Evolutionary conservation across 2,113 vertebrate genomes (phyloP), one percentile per base, ranked within the genome.

Genomic region (Aspidoscelis tigris): DNA sequence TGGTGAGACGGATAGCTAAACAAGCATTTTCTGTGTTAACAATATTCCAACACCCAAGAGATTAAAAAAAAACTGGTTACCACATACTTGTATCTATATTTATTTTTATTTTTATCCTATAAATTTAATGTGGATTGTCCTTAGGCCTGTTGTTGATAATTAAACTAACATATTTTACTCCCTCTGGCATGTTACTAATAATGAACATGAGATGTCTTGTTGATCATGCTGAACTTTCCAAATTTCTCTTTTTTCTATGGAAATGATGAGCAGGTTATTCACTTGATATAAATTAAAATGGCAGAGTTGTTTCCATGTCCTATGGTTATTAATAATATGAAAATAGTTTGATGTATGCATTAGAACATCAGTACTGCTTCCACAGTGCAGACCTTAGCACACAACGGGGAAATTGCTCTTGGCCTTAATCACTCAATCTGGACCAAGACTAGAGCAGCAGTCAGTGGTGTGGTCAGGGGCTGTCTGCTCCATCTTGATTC

Each of bases 141-240:
- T 91, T 89, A 93, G 92, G 92, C 90, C 87, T 91, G 87, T 91
- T 93, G 90, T 93, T 94, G 92, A 92, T 94, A 92, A 93, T 94
- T 94, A 94, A 92, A 89, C 86, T 81, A 90, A 94, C 66, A 79
- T 93, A 91, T 85, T 93, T 94, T 92, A 93, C 90, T 94, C 90
- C 94, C 90, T 91, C 87, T 82, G 92, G 93, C 88, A 86, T 81
- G 47, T 87, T 80, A 91, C 89, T 91, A 88, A 92, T 93, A 94
- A 90, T 41, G 55, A 89, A 4, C 79, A 18, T 88, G 82, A 91
- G 65, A 64, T 84, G 86, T 87, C 77, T 58, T 81, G 90, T 91
- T 93, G 92, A 92, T 93, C 81, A 84, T 86, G 66, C 76, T 89
- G 89, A 92, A 89, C 87, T 91, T 84, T 72, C 68, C 24, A 50